A percentile compares a stretch with the other conserved stretches of the same genome.
Conservation (phyloP, 2,888 invertebrate species). For the Heliconius aoede region DNA sequence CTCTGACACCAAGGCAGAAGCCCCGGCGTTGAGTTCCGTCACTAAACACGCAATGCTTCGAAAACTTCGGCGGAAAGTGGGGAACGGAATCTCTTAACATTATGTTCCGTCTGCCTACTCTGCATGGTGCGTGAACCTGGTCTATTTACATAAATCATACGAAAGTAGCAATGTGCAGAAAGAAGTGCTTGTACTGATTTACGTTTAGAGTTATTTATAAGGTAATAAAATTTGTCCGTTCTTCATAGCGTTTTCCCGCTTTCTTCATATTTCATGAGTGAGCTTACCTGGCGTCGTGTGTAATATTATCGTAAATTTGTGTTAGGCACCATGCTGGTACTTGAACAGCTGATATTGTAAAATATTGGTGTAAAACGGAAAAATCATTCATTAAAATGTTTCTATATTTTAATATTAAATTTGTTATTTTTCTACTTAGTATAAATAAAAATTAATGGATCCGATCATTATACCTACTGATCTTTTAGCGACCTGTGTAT, state of each 20-base stretch:
- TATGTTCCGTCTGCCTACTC: too few species aligned
- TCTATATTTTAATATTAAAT: neutral
- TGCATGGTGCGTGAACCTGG: too few species aligned
- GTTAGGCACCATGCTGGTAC: constrained; percentile 36
- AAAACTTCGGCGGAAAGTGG: too few species aligned
- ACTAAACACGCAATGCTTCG: too few species aligned
- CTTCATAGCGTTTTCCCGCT: constrained; percentile 39
- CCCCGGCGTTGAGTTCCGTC: too few species aligned
- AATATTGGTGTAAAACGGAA: constrained; percentile 27
- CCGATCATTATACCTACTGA: too few species aligned
- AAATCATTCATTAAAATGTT: neutral
- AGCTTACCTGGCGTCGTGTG: constrained; percentile 39
- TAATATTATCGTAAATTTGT: constrained; percentile 40
- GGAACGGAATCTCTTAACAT: too few species aligned
- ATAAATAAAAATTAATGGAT: too few species aligned
- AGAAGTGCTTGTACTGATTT: constrained; percentile 43
- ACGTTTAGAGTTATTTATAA: constrained; percentile 43
- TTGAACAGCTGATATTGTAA: constrained; percentile 43
- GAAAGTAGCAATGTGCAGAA: constrained; percentile 33
- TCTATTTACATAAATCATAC: neutral
- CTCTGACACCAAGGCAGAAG: too few species aligned
- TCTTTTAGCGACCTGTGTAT: too few species aligned
- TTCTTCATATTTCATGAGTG: constrained; percentile 47
- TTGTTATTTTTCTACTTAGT: too few species aligned
- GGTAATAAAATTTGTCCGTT: constrained; percentile 46